These are phyloP conservation scores for Drosophila kanapiae DNA, from an alignment of 1,140 invertebrate genomes.

Conservation along the genomic window DNA sequence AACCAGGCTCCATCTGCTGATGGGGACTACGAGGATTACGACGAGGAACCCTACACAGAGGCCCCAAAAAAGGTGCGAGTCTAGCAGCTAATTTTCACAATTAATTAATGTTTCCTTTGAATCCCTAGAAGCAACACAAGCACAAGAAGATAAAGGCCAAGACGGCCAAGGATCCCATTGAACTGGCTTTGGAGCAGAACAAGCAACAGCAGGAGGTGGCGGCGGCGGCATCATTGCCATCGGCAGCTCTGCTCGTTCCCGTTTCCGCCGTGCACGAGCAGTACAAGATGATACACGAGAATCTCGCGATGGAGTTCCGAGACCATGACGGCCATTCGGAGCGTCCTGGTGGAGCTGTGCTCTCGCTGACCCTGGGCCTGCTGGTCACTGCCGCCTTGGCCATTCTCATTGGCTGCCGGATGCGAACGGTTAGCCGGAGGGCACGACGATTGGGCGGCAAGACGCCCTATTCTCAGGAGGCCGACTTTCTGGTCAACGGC, in stretches of 20 bases:
- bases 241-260: slow-evolving; percentile 47
- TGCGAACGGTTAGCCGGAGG: slow-evolving; percentile 90
- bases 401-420: slow-evolving; percentile 92
- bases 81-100: too few species aligned
- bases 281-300: slow-evolving; percentile 81
- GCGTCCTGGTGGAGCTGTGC: slow-evolving; percentile 92
- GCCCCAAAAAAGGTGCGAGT: slow-evolving; percentile 74
- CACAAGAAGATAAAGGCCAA: slow-evolving; percentile 77
- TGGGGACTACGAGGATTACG: slow-evolving; percentile 80
- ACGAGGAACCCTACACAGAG: slow-evolving; percentile 82
- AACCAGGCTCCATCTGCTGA: slow-evolving; percentile 55
- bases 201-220: slow-evolving; percentile 45
- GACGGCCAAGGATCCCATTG: slow-evolving; percentile 67
- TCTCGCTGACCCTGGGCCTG: slow-evolving; percentile 91
- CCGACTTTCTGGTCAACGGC: slow-evolving; percentile 98
- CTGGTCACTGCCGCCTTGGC: slow-evolving; percentile 89
- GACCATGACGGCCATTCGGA: slow-evolving; percentile 88
- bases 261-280: slow-evolving; percentile 75
- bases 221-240: slow-evolving; percentile 25
- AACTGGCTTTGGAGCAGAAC: slow-evolving; percentile 74
- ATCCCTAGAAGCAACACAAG: slow-evolving; percentile 71
- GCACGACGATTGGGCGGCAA: slow-evolving; percentile 90
- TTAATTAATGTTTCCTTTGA: background rate
- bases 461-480: slow-evolving; percentile 95
- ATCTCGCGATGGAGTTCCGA: slow-evolving; percentile 80